Base-by-base conservation (phyloP, 1,140 invertebrate species). In the Drosophila trapezifrons region DNA sequence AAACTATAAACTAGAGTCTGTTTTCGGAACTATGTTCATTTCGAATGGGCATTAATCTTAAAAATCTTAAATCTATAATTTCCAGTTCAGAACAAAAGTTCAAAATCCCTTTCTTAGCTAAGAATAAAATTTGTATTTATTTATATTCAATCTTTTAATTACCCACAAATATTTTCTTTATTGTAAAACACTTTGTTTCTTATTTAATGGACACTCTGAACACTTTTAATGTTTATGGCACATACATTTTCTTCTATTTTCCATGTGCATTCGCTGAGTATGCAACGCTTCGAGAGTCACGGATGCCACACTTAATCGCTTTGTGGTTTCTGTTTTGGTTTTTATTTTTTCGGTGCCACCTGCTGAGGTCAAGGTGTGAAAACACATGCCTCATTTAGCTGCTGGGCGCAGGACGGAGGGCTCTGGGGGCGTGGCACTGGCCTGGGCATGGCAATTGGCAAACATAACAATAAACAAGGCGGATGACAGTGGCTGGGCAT, bases 381-480 rank as follows among this genome's bases (percentile, higher is more conserved):
- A 47, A 49, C 46, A 60, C 69, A 79, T 57, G 79, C 58, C 69
- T 81, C 74, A 77, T 81, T 81, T 77, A 46, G 52, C 35, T 47
- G 35, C 40, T 3, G 25, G 17, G 0, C 10, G 20, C 35, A 7
- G 20, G 25, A 15, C 12, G 20, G 20, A 17, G 22, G 18, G 37
- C 5, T 13, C 2, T 18, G 12, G n/a, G 49, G 56, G 35, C 29
- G 49, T 35, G 55, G 55, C 18, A 22, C 12, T 71, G 66, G 35
- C 45, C 35, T 65, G 56, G 55, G 27, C 52, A 40, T 52, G 56
- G 78, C 74, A 82, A 82, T 82, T 78, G 79, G 74, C 80, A 79
- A 83, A 73, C 76, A 82, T 71, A 79, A 83, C 80, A 83, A 79
- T 84, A 79, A 84, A 83, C 62, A 78, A 65, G 43, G 17, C 32